These are phyloP conservation scores for Brienomyrus brachyistius DNA, from an alignment of 2,113 vertebrate genomes.

Conservation along the genomic window DNA sequence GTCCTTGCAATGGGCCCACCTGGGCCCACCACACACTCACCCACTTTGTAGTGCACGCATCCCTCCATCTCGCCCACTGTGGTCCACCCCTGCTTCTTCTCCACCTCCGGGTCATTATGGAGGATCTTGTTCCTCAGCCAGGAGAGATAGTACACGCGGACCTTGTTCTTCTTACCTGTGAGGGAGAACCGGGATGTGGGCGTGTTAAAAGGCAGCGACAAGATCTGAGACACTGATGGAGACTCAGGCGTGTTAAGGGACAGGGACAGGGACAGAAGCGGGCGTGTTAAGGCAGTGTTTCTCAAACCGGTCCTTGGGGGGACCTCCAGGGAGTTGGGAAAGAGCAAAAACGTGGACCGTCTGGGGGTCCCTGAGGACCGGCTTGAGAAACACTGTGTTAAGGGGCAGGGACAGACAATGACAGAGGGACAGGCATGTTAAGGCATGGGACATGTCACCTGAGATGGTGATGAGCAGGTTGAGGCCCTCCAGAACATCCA, in stretches of 20 bases:
- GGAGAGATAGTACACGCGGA: slow-evolving; percentile 83
- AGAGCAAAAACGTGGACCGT: no score
- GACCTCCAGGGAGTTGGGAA: no score
- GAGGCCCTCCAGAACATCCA: slow-evolving; percentile 89
- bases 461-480: slow-evolving; percentile 93
- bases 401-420: not conserved
- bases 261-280: not conserved
- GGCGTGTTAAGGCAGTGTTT: no score
- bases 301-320: no score
- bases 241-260: not conserved
- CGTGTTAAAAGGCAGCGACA: not conserved
- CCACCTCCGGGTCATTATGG: slow-evolving; percentile 83
- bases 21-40: slow-evolving; percentile 69
- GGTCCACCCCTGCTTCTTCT: slow-evolving; percentile 83
- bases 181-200: not conserved
- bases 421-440: not conserved
- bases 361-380: no score
- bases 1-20: slow-evolving; percentile 72
- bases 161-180: slow-evolving; percentile 85
- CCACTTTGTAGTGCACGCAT: slow-evolving; percentile 79
- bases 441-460: slow-evolving; percentile 48
- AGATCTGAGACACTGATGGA: not conserved
- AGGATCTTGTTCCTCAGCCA: slow-evolving; percentile 91
- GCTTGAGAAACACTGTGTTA: not conserved
- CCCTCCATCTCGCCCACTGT: slow-evolving; percentile 85